Evolutionary conservation across 2,113 vertebrate genomes (phyloP).

Genomic region (Puffinus mauretanicus): DNA sequence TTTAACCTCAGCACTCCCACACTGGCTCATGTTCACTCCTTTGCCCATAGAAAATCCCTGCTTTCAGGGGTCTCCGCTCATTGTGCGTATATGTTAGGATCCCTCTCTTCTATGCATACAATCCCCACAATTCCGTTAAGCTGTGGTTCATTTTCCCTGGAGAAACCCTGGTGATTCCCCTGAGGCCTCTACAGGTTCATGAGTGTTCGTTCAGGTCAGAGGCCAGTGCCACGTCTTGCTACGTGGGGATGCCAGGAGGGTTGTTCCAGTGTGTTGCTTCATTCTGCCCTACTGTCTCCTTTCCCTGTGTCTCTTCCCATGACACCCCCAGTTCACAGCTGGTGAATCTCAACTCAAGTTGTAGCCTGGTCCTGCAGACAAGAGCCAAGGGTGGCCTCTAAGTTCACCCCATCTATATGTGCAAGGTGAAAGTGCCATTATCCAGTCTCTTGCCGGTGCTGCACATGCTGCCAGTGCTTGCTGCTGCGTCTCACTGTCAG

Average conservation of each 20-base stretch:
- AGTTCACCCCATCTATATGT: not conserved
- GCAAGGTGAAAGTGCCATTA: not conserved
- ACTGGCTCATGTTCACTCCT: not conserved
- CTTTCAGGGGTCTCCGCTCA: not conserved
- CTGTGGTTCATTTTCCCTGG: not conserved
- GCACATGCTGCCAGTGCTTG: not conserved
- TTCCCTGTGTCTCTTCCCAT: not conserved
- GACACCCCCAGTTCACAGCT: not conserved
- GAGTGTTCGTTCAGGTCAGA: not conserved
- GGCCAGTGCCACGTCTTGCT: rapidly evolving
- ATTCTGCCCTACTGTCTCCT: not conserved
- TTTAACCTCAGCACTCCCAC: not conserved
- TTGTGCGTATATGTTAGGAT: not conserved
- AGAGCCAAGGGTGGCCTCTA: not conserved
- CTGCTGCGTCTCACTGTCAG: not conserved
- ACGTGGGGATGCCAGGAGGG: not conserved
- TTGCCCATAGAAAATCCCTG: not conserved
- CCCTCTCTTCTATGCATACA: not conserved
- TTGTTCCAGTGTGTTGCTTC: not conserved
- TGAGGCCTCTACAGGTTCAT: not conserved
- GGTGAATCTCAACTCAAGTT: not conserved
- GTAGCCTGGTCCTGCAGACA: not conserved
- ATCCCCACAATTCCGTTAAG: not conserved
- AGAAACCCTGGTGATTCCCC: not conserved
- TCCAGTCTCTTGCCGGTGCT: not conserved